Base-by-base conservation (phyloP, 2,797 vertebrate genomes). In the Avahi laniger region DNA sequence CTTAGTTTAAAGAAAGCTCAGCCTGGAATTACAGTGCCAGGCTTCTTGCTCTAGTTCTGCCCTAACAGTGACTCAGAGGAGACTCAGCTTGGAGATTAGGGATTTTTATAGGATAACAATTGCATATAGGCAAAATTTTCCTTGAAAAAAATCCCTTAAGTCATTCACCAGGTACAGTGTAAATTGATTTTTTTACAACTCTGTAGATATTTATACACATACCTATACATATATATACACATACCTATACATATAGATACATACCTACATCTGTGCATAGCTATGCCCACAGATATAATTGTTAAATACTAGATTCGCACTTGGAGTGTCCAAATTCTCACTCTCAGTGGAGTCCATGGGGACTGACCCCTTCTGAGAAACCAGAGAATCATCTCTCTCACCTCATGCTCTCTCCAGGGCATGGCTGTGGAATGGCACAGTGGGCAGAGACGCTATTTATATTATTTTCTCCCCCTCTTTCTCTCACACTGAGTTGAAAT, bases 91-190 rank as follows among this genome's bases (percentile, higher is more conserved):
- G 57, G 54, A 33, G 59, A 48, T 79, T 75, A 65, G n/a, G 18
- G 24, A 52, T 80, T 85, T 81, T 4, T 17, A 7, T 52, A 30
- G 80, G 69, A 79, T 46, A 61, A 75, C 86, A 69, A 61, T 15
- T 54, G 54, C 54, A 61, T 50, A 69, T 8, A 80, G 61, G 41
- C 59, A 81, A 67, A 91, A 63, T 63, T 81, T 35, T 52, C 26
- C 85, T 80, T 61, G 9, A 52, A 89, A 41, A 70, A 69, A 43
- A 83, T 63, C 13, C 9, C 28, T 80, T 57, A 94, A 89, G 33
- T 50, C 67, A 84, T 72, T 73, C 22, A 50, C 22, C 30, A 48
- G 26, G 41, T 63, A 86, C 18, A 48, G 22, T 63, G 6, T 76
- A 90, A 57, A 7, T 52, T 28, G 43, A 38, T 14, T 70, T 35